Conservation (phyloP, 2,888 invertebrate species). For the Crocallis elinguaria region DNA sequence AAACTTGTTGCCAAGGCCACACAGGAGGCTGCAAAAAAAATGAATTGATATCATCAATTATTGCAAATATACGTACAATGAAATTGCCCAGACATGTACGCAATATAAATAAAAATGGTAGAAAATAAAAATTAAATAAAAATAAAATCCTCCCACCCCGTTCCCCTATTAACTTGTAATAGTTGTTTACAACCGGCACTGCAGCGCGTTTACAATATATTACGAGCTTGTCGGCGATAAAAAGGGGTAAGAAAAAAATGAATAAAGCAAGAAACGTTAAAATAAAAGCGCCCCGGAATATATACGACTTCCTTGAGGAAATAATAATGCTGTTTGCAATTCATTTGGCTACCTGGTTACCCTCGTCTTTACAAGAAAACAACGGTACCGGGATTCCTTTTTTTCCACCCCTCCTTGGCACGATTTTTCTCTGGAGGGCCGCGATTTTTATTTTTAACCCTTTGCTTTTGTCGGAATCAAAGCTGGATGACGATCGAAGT, state of each 20-base stretch:
- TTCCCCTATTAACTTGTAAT: conserved; percentile 77
- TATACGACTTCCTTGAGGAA: conserved; percentile 85
- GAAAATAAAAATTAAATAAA: conserved; percentile 30
- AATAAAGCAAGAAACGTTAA: conserved; percentile 81
- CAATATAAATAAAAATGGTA: conserved; percentile 29
- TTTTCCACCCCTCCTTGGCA: conserved; percentile 63
- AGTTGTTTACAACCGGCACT: conserved; percentile 81
- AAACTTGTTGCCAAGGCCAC: too few species aligned
- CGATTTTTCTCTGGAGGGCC: conserved; percentile 73
- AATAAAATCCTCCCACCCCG: conserved; percentile 51
- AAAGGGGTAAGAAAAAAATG: conserved; percentile 81
- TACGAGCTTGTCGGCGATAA: conserved; percentile 81
- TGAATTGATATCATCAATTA: too few species aligned
- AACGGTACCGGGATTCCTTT: conserved; percentile 63
- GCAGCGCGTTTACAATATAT: conserved; percentile 82
- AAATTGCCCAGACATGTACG: neutral
- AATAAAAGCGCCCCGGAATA: conserved; percentile 82
- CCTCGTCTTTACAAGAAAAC: conserved; percentile 75
- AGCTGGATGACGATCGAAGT: conserved; percentile 61
- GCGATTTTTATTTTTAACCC: conserved; percentile 76
- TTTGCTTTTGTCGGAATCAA: conserved; percentile 75
- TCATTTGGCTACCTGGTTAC: conserved; percentile 84
- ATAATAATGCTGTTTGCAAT: conserved; percentile 86
- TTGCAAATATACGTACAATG: too few species aligned
- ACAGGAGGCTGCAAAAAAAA: too few species aligned